Percentiles rank a stretch among this genome's conserved stretches.
These are phyloP conservation scores for Euphonia xanthogaster DNA, from an alignment of 2,797 vertebrate genomes.

Conservation along the genomic window DNA sequence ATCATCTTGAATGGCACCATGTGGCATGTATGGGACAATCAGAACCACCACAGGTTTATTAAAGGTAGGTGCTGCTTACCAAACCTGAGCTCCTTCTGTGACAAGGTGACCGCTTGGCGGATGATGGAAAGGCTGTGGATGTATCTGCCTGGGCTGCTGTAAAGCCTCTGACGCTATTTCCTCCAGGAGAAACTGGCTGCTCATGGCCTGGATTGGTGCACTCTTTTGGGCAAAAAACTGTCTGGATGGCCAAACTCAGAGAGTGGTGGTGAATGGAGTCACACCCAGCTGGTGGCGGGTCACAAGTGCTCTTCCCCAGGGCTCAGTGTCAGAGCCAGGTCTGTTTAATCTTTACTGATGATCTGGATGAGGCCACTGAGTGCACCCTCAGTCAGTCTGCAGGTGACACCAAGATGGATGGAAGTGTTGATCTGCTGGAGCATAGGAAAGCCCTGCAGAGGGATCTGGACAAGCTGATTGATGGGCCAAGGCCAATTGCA, in stretches of 20 bases:
- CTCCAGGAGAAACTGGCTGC: neutral
- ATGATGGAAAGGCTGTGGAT: neutral
- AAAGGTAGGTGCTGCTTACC: neutral
- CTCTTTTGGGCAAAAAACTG: neutral
- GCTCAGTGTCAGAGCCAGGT: fast-evolving
- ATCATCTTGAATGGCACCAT: neutral
- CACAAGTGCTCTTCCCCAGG: neutral
- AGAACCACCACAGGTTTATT: neutral
- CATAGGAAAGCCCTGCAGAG: neutral
- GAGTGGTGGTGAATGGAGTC: neutral
- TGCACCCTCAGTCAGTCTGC: neutral
- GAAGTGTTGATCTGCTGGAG: neutral
- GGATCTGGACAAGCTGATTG: neutral
- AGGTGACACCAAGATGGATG: neutral
- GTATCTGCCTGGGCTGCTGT: neutral
- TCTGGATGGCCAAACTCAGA: fast-evolving
- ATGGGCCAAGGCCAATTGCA: fast-evolving
- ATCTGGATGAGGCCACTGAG: neutral
- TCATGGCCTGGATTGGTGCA: fast-evolving
- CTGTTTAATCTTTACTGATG: neutral
- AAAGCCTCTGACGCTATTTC: neutral
- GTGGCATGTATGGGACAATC: fast-evolving
- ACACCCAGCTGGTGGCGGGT: neutral
- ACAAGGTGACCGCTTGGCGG: neutral
- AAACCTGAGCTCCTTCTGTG: neutral